Conservation (phyloP, 2,888 invertebrate species). For the Ophioninae sp. region DNA sequence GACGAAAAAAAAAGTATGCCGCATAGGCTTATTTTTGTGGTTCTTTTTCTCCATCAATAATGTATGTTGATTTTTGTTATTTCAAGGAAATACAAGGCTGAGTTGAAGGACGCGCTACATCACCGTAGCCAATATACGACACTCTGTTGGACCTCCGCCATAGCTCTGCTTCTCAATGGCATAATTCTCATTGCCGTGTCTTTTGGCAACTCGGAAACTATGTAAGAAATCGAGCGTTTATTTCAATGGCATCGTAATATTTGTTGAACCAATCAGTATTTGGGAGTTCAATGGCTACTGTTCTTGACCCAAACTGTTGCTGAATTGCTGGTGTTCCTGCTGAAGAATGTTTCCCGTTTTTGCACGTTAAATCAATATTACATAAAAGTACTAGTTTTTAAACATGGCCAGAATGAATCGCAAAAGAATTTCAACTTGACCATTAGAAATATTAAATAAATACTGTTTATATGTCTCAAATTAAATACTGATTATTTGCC, state of each 20-base stretch:
- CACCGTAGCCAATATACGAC: constrained; percentile 85
- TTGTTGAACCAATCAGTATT: not conserved
- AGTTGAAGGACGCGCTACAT: constrained; percentile 83
- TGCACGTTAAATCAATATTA: not conserved
- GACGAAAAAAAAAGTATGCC: constrained; percentile 82
- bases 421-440: not conserved
- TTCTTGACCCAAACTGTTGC: not conserved
- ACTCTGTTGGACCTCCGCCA: constrained; percentile 86
- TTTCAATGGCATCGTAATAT: not conserved
- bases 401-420: not conserved
- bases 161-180: constrained; percentile 83
- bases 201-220: constrained; percentile 64
- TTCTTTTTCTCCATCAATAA: not conserved
- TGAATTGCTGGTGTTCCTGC: not conserved
- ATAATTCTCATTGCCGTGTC: constrained; percentile 82
- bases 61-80: not conserved
- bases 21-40: not conserved
- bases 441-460: not conserved
- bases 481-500: not conserved
- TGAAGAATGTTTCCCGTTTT: not conserved
- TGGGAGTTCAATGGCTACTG: not conserved
- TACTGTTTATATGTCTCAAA: not conserved
- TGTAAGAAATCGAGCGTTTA: constrained; percentile 51
- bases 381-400: not conserved
- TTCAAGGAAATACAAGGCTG: constrained; percentile 81